These are phyloP conservation scores for Xestobium rufovillosum DNA, from an alignment of 2,888 invertebrate genomes.

Conservation along the genomic window DNA sequence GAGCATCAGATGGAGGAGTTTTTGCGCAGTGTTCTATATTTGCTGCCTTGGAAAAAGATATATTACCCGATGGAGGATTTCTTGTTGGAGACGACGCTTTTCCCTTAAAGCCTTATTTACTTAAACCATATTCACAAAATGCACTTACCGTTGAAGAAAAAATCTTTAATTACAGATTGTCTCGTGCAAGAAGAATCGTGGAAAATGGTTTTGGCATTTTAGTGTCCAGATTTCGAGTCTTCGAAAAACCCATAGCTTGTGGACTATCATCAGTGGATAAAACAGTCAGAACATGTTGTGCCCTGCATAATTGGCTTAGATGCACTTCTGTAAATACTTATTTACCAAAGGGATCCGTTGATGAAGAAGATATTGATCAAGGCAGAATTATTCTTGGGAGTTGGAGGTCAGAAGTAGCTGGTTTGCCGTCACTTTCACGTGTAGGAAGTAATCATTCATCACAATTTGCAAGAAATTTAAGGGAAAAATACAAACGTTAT, in stretches of 20 bases:
- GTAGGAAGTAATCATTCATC: conserved; percentile 8
- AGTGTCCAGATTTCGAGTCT: conserved; percentile 22
- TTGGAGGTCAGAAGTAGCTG: too few relatives aligned
- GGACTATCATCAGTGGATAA: conserved; percentile 9
- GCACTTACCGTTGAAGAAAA: conserved; percentile 12
- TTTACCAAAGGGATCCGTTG: conserved; percentile 9
- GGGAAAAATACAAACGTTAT: conserved; percentile 8
- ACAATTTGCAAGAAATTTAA: conserved; percentile 2
- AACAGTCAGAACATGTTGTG: conserved; percentile 15
- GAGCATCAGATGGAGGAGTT: conserved; percentile 20
- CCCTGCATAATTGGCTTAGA: conserved; percentile 16
- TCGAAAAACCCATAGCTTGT: conserved; percentile 16
- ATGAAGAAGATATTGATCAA: conserved; percentile 11
- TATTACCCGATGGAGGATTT: conserved; percentile 18
- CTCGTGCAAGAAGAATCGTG: conserved; percentile 21
- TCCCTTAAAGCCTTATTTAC: conserved; percentile 19
- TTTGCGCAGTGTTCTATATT: conserved; percentile 17
- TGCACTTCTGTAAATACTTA: conserved; percentile 12
- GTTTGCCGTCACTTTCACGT: conserved; percentile 2
- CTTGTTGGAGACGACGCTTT: conserved; percentile 26
- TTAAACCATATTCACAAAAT: conserved; percentile 20
- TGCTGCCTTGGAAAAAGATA: conserved; percentile 12
- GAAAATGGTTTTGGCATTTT: too few relatives aligned
- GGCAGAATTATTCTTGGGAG: too few relatives aligned
- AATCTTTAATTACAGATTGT: conserved; percentile 23